A percentile compares a stretch with the other conserved stretches of the same genome.
Conservation (phyloP, 2,888 invertebrate genomes). For the Melipona bicolor region DNA sequence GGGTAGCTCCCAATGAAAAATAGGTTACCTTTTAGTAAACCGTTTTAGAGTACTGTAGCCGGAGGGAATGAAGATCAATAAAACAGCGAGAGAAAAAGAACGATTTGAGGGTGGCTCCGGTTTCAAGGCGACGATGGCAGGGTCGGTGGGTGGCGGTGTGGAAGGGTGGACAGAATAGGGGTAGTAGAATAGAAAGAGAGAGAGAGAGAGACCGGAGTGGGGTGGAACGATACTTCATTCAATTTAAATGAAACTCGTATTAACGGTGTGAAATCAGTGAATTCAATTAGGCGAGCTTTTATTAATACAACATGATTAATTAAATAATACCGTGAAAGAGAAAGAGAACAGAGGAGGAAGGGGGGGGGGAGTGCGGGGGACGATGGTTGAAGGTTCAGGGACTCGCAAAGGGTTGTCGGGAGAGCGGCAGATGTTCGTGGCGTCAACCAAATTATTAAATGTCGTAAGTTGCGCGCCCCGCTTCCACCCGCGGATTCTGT, state of each 20-base stretch:
- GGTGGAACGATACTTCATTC: constrained; percentile 74
- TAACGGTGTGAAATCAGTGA: constrained; percentile 80
- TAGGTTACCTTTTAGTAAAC: constrained; percentile 78
- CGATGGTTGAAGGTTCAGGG: constrained; percentile 69
- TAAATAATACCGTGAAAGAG: constrained; percentile 74
- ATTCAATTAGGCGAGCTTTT: constrained; percentile 81
- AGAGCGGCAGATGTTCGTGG: constrained; percentile 82
- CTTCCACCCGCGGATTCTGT: constrained; percentile 45
- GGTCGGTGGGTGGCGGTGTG: constrained; percentile 52
- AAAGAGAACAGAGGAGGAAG: too few species aligned
- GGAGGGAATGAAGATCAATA: constrained; percentile 82
- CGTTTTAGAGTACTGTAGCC: constrained; percentile 76
- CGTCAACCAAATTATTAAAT: constrained; percentile 82
- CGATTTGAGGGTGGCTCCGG: constrained; percentile 76
- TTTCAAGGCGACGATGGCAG: constrained; percentile 70
- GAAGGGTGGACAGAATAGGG: constrained; percentile 59
- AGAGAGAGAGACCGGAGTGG: neutral
- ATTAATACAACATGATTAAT: constrained; percentile 83
- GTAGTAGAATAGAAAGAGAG: constrained; percentile 15
- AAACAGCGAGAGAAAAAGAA: constrained; percentile 79
- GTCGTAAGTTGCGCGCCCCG: constrained; percentile 75
- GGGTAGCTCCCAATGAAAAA: constrained; percentile 70
- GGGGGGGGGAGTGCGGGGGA: neutral
- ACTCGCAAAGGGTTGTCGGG: constrained; percentile 73
- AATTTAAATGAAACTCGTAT: constrained; percentile 82